Evolutionary conservation across 2,888 invertebrate species (phyloP).

Genomic region (Napeogenes inachia): DNA sequence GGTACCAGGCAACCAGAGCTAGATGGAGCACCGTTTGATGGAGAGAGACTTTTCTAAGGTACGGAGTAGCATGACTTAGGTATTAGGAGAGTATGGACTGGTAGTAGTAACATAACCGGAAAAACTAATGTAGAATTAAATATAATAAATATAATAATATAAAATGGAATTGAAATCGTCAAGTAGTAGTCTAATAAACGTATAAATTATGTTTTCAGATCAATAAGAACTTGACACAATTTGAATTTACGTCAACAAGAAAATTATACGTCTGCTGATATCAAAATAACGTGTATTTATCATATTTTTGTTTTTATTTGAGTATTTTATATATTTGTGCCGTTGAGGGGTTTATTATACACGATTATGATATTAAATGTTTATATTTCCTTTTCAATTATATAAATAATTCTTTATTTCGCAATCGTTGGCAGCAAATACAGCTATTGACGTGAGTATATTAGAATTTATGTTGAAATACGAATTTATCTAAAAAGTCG

Average conservation of each 20-base stretch:
- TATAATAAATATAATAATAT: background rate
- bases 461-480: no score
- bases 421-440: background rate
- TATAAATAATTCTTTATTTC: background rate
- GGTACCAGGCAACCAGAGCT: slow-evolving; percentile 58
- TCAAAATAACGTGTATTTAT: background rate
- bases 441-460: background rate
- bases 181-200: background rate
- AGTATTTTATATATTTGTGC: slow-evolving; percentile 1
- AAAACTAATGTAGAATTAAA: no score
- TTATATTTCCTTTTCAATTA: slow-evolving; percentile 1
- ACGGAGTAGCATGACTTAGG: background rate
- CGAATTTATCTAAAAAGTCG: no score
- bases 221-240: background rate
- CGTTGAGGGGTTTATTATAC: slow-evolving; percentile 1
- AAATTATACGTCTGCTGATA: background rate
- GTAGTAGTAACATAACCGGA: no score
- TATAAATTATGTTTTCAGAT: background rate
- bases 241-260: background rate
- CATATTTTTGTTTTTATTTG: background rate
- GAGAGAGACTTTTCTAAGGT: slow-evolving; percentile 56
- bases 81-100: background rate
- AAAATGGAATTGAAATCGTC: background rate
- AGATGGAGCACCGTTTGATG: slow-evolving; percentile 58
- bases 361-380: background rate